Evolutionary conservation across 2,113 vertebrate species (phyloP).

Genomic region (Rhinopomastus cyanomelas): DNA sequence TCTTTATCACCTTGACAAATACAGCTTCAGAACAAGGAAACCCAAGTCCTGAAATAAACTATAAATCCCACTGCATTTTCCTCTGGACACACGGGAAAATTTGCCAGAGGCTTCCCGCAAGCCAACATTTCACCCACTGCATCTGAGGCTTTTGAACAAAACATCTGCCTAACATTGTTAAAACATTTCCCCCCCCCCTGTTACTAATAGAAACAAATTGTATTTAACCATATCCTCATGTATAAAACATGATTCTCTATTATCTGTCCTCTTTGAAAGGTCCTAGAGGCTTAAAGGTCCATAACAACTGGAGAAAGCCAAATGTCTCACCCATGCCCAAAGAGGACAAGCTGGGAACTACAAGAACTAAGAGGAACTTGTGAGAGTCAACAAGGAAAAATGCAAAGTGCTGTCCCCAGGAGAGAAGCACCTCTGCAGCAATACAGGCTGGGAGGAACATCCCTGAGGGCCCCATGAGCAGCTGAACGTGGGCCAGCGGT

Average conservation of each 20-base stretch:
- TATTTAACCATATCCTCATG: not conserved
- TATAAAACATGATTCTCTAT: not conserved
- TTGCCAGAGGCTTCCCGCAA: not conserved
- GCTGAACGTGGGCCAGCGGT: not conserved
- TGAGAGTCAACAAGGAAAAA: not conserved
- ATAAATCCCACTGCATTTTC: not conserved
- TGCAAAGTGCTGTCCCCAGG: not conserved
- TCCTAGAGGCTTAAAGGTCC: not conserved
- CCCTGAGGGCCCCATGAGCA: too few relatives aligned
- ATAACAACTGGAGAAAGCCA: not conserved
- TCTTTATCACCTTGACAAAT: constrained; percentile 3
- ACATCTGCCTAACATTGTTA: not conserved
- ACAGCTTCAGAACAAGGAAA: not conserved
- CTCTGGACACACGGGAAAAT: not conserved
- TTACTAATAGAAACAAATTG: not conserved
- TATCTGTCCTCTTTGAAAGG: not conserved
- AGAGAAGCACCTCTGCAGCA: not conserved
- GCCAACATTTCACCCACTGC: not conserved
- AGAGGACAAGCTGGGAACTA: not conserved
- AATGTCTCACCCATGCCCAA: not conserved
- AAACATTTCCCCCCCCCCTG: not conserved
- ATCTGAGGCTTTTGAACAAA: not conserved
- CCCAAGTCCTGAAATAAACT: not conserved
- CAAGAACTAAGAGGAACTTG: not conserved
- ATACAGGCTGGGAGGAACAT: not conserved